Conservation (phyloP, 2,797 vertebrate genomes). For the Poeciliopsis infans region DNA sequence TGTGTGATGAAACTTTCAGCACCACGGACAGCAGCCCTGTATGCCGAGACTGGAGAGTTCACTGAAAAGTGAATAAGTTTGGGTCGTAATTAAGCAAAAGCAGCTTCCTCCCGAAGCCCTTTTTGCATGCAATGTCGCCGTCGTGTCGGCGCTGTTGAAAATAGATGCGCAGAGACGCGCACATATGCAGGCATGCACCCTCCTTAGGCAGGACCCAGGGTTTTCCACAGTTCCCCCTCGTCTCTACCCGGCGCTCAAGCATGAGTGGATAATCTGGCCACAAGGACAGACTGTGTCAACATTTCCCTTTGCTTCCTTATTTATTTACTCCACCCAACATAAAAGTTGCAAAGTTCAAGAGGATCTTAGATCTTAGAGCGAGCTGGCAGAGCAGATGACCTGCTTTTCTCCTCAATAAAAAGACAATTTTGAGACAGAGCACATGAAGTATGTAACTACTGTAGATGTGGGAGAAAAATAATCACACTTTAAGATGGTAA, state of each 20-base stretch:
- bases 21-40: constrained; percentile 77
- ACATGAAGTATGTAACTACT: not conserved
- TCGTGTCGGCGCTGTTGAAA: constrained; percentile 45
- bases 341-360: constrained; percentile 48
- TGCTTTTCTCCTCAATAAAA: not conserved
- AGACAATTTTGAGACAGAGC: not conserved
- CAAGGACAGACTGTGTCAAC: constrained; percentile 79
- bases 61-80: constrained; percentile 48
- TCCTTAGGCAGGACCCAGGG: constrained; percentile 53
- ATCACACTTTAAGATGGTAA: not conserved
- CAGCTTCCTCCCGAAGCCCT: constrained; percentile 33
- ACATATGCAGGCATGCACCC: constrained; percentile 17
- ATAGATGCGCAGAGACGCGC: constrained; percentile 27
- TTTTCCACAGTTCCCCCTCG: not conserved
- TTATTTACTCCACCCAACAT: constrained; percentile 70
- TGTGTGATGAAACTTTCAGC: constrained; percentile 79
- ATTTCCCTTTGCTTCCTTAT: constrained; percentile 76
- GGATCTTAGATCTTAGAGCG: constrained; percentile 33
- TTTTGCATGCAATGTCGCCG: constrained; percentile 40
- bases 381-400: constrained; percentile 40
- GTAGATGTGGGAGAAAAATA: not conserved
- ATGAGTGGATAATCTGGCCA: constrained; percentile 83
- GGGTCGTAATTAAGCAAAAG: constrained; percentile 70
- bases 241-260: constrained; percentile 76
- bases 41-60: not conserved